Evolutionary conservation across 2,797 vertebrate genomes (phyloP), one percentile per base, ranked within the genome.

Genomic region (Varecia variegata): DNA sequence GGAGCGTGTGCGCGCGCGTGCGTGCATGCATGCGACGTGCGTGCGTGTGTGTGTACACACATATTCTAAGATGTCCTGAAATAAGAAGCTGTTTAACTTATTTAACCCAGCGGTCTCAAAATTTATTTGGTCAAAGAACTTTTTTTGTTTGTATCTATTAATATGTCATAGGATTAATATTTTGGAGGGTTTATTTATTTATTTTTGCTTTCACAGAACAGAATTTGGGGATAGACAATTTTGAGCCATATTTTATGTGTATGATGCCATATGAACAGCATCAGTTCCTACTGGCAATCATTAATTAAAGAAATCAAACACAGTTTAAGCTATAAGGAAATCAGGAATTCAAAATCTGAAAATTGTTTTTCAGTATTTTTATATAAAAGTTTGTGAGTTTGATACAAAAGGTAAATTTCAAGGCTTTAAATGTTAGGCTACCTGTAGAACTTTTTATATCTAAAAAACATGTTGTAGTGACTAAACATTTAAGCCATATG

Each of bases 321-420:
- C 6, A 43, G 71, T 76, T 60, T 88, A 93, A 93, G 45, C 13
- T 87, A 65, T 1, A 92, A 74, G 27, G 7, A 91, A 93, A 89
- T 89, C 50, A 85, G 47, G 89, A 96, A 82, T 71, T 86, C 35
- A 93, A 89, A 93, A 82, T 73, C 40, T 97, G 40, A 95, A 80
- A 93, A 88, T 9, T 71, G 7, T n/a, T 95, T 95, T 94, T 54
- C 11, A 94, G 35, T 89, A 90, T 88, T 76, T 74, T 97, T 38
- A 85, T 58, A 82, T 40, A 94, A 88, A 91, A 91, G 25, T 80
- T 71, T 86, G 25, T 82, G 50, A 94, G 25, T 74, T 13, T 91
- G 12, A 91, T 83, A 76, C 25, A 94, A 88, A 94, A 93, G 13
- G 70, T 90, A 76, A 88, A 81, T 91, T 95, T 58, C 38, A 88